Conservation (phyloP, 35 echinoderm and acorn worm genomes). For the Ophiothrix spiculata region DNA sequence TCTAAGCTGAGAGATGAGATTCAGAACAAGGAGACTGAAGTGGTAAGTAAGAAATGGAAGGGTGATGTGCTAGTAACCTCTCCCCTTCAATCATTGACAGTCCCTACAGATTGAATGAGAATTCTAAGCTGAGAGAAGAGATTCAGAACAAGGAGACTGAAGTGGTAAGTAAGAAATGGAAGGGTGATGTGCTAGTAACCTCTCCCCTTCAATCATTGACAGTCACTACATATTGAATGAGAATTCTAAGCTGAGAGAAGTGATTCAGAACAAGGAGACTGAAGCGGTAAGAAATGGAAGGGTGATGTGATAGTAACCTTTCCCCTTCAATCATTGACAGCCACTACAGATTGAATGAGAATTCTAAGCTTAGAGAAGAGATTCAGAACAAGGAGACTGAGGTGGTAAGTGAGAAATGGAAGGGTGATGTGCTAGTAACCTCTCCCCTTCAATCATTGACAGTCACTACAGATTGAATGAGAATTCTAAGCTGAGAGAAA, state of each 20-base stretch:
- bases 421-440: too few relatives aligned
- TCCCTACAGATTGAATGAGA: constrained; percentile 86
- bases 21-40: constrained; percentile 69
- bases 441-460: too few relatives aligned
- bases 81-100: too few relatives aligned
- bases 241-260: constrained; percentile 71
- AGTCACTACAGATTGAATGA: constrained; percentile 84
- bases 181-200: too few relatives aligned
- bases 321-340: constrained; percentile 46
- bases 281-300: constrained; percentile 81
- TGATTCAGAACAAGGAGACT: constrained; percentile 76
- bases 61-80: too few relatives aligned
- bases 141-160: constrained; percentile 78
- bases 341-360: constrained; percentile 86
- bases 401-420: constrained; percentile 61
- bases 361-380: constrained; percentile 66
- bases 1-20: constrained; percentile 72
- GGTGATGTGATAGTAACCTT: constrained; percentile 61
- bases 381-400: constrained; percentile 78
- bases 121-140: constrained; percentile 67
- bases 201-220: too few relatives aligned
- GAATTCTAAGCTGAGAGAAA: constrained; percentile 70
- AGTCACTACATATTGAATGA: constrained; percentile 78
- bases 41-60: constrained; percentile 65
- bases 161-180: constrained; percentile 62